A percentile compares a stretch with the other conserved stretches of the same genome.
phyloP scores from a whole-genome alignment of 2,888 invertebrate genomes.

The Drosophila demipolita region DNA sequence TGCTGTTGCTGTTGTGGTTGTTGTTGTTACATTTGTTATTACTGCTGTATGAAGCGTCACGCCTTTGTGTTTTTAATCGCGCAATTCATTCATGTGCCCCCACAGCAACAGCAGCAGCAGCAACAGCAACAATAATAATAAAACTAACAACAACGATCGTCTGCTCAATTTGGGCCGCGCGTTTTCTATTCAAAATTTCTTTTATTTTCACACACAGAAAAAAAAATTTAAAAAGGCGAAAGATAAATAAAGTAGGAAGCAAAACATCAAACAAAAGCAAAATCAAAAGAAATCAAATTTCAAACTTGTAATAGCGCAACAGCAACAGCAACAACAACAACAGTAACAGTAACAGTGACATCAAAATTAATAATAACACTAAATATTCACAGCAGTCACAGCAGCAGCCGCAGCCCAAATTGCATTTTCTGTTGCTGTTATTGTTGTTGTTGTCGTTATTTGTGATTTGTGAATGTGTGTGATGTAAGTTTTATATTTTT shows the following conservation, averaged over 20 bases:
- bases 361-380: constrained; percentile 9
- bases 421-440: constrained; percentile 34
- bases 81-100: constrained; percentile 67
- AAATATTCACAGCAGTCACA: constrained; percentile 34
- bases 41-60: constrained; percentile 56
- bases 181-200: constrained; percentile 65
- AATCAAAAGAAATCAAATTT: constrained; percentile 78
- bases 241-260: constrained; percentile 51
- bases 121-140: constrained; percentile 25
- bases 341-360: constrained; percentile 20
- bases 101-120: constrained; percentile 32
- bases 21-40: constrained; percentile 14
- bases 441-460: constrained; percentile 12
- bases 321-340: constrained; percentile 23
- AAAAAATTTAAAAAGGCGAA: constrained; percentile 17
- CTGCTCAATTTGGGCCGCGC: constrained; percentile 56
- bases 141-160: constrained; percentile 28
- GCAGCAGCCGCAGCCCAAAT: constrained; percentile 42
- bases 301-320: constrained; percentile 55
- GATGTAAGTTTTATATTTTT: constrained; percentile 68
- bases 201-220: constrained; percentile 56
- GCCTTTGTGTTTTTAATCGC: constrained; percentile 68
- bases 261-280: constrained; percentile 57
- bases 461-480: constrained; percentile 46
- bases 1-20: constrained; percentile 6